Conservation (phyloP, 2,797 vertebrate genomes). For the Halcyon smyrnensis region DNA sequence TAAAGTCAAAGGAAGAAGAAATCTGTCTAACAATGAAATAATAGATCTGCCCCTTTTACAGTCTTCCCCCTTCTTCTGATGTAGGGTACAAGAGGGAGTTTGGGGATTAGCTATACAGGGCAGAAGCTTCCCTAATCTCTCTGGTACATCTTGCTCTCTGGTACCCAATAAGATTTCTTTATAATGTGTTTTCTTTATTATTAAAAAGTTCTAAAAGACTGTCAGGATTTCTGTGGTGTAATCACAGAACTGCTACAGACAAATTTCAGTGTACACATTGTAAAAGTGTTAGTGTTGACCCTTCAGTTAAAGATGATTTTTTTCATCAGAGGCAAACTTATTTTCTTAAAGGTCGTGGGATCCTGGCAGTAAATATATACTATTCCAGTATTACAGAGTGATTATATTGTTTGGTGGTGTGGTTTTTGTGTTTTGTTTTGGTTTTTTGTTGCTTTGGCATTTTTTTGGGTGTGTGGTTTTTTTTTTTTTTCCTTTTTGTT, state of each 20-base stretch:
- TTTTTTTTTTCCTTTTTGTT: too few relatives aligned
- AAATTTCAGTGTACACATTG: neutral
- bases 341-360: neutral
- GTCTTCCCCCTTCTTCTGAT: neutral
- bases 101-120: neutral
- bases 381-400: neutral
- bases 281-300: neutral
- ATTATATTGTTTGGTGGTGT: neutral
- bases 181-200: neutral
- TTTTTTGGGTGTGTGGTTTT: too few relatives aligned
- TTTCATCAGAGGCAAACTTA: neutral
- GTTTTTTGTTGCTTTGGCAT: too few relatives aligned
- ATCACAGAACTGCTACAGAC: neutral
- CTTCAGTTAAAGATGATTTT: neutral
- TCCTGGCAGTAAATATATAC: neutral
- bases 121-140: neutral
- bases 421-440: too few relatives aligned
- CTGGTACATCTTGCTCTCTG: neutral
- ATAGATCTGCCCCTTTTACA: neutral
- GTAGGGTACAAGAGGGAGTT: neutral
- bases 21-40: neutral
- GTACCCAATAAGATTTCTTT: rapidly evolving
- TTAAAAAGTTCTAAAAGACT: neutral
- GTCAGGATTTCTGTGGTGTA: neutral
- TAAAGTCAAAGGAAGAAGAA: neutral